Conservation (phyloP, 2,888 invertebrate species). For the Sphaerophoria rueppellii region DNA sequence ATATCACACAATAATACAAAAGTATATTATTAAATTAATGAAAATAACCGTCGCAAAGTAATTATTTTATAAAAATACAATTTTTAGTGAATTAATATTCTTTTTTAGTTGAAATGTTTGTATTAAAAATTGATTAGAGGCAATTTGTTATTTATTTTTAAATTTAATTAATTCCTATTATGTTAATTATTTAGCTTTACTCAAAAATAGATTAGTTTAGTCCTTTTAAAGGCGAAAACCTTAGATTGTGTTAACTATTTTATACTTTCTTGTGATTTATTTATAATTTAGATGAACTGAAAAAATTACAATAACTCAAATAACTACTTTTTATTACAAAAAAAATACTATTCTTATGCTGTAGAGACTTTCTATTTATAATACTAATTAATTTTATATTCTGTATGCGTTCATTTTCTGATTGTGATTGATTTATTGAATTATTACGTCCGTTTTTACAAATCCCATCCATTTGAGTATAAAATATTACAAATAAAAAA, state of each 20-base stretch:
- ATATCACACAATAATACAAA: conserved; percentile 31
- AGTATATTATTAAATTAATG: conserved; percentile 39
- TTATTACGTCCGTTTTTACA: conserved; percentile 71
- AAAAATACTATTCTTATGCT: conserved; percentile 39
- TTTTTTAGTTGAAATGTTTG: conserved; percentile 8
- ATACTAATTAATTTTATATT: conserved; percentile 6
- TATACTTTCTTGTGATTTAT: conserved; percentile 45
- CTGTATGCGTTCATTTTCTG: background rate
- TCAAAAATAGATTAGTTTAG: conserved; percentile 33
- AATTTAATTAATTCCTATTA: conserved; percentile 49
- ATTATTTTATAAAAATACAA: conserved; percentile 47
- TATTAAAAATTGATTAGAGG: conserved; percentile 12
- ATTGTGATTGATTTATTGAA: conserved; percentile 51
- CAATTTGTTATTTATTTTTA: conserved; percentile 5
- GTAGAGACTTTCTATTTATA: conserved; percentile 38
- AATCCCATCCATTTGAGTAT: conserved; percentile 70
- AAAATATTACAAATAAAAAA: conserved; percentile 50
- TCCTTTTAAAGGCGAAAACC: conserved; percentile 11
- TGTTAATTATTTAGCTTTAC: conserved; percentile 8
- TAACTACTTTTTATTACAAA: conserved; percentile 1
- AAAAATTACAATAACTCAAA: background rate
- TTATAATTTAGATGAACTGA: background rate
- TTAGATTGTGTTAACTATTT: conserved; percentile 54
- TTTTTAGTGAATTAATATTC: conserved; percentile 21
- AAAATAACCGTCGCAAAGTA: conserved; percentile 59